Evolutionary conservation across 2,797 vertebrate species (phyloP), one percentile per base, ranked within the genome.

Genomic region (Macroramphosus scolopax): DNA sequence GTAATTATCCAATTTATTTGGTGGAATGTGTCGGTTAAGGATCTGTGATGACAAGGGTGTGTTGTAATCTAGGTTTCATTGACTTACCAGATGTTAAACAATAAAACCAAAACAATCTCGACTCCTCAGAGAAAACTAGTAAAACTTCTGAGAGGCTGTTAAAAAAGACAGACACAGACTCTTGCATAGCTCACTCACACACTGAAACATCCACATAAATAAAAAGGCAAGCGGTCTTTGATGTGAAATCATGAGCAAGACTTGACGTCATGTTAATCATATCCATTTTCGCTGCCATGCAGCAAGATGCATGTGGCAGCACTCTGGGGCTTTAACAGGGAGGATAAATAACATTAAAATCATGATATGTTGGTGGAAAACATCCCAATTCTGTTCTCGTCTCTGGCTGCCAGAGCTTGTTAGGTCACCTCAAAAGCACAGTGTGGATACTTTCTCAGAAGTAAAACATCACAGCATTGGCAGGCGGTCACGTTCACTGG

Each of bases 1-100:
- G 39, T 29, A 67, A 74, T 81, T 70, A 72, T 78, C 41, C 59
- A 37, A 55, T 84, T 76, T 68, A 72, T 60, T 51, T 48, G 31
- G 40, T 47, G n/a, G 40, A 32, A 39, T 16, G 48, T 44, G 55
- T 43, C 51, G 35, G 30, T 37, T 17, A 5, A 35, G 44, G 43
- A 36, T 58, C 17, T 53, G 61, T 17, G 35, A 25, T n/a, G n/a
- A n/a, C n/a, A n/a, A n/a, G n/a, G n/a, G n/a, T n/a, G n/a, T n/a
- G 24, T 38, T 68, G 55, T 55, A 62, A 70, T 69, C 42, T 38
- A 22, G 25, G 47, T 62, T 72, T 76, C 26, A 68, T 38, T 16
- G 40, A 69, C 56, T 33, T 46, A 39, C 48, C 78, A 81, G 66
- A 80, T 82, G 72, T 75, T 72, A 37, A 18, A 46, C 8, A 4